phyloP scores from a whole-genome alignment of 2,113 vertebrate species.

The Galeopterus variegatus region DNA sequence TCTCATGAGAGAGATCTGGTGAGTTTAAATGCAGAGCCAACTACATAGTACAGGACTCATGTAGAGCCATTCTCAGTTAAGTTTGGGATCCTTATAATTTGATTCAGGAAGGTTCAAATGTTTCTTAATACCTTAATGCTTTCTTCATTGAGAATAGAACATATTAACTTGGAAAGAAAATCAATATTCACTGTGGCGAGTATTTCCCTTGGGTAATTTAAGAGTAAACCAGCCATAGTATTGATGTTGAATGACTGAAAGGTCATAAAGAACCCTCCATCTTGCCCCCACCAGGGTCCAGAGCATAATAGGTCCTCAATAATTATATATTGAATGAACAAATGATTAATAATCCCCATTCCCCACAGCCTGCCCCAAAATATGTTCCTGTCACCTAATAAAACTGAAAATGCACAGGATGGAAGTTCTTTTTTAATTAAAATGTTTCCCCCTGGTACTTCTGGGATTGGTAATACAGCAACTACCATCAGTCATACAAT shows the following conservation, averaged over 20 bases:
- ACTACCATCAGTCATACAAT: not conserved
- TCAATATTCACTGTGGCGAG: not conserved
- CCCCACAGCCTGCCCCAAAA: not conserved
- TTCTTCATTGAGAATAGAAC: conserved; percentile 37
- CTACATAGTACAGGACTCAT: not conserved
- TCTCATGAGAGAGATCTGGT: not conserved
- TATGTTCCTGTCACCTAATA: not conserved
- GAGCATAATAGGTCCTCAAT: not conserved
- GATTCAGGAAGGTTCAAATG: not conserved
- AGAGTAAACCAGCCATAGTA: not conserved
- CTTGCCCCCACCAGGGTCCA: not conserved
- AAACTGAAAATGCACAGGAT: conserved; percentile 27
- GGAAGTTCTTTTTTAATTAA: not conserved
- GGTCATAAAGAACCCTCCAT: not conserved
- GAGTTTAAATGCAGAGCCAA: not conserved
- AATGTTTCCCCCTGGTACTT: not conserved
- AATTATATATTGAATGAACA: conserved; percentile 25
- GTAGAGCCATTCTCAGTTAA: not conserved
- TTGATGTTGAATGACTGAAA: not conserved
- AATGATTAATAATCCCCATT: not conserved
- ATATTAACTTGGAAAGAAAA: conserved; percentile 27
- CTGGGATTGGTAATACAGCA: not conserved
- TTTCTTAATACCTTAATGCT: not conserved
- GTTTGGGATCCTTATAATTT: not conserved
- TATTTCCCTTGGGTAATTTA: not conserved